Conservation (phyloP, 2,797 vertebrate species). For the Coreius guichenoti region DNA sequence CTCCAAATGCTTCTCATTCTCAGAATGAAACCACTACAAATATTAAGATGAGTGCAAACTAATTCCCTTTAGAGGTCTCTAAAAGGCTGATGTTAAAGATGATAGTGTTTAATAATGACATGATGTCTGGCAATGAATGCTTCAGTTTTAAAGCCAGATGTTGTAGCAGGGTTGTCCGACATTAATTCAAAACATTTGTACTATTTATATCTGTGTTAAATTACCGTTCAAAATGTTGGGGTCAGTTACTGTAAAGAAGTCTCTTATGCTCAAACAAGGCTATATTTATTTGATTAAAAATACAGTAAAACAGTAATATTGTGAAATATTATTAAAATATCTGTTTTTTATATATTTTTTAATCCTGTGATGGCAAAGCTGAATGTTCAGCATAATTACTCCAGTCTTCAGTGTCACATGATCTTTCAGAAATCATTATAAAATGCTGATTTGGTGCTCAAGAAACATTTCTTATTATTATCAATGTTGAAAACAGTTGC, state of each 20-base stretch:
- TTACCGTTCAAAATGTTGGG: no score
- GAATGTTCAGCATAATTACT: not conserved
- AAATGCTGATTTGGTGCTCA: not conserved
- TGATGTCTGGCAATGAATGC: not conserved
- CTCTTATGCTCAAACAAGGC: not conserved
- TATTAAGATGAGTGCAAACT: constrained; percentile 18
- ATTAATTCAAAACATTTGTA: no score
- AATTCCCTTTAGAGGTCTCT: constrained; percentile 17
- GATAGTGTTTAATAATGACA: not conserved
- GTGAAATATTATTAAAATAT: not conserved
- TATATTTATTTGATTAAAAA: not conserved
- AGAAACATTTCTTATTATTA: not conserved
- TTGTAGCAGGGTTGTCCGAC: not conserved
- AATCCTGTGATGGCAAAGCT: not conserved
- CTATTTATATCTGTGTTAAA: no score
- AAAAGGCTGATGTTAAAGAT: not conserved
- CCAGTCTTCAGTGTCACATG: not conserved
- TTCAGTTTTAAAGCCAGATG: not conserved
- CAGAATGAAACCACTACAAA: constrained; percentile 19
- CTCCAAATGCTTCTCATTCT: not conserved
- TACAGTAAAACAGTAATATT: not conserved
- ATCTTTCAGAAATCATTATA: not conserved
- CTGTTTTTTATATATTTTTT: no score
- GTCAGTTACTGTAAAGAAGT: not conserved
- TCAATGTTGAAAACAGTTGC: no score